Percentiles rank a stretch among this genome's conserved stretches.
Evolutionary conservation across 1,140 invertebrate genomes (phyloP).

Genomic region (Anastatus disparis): DNA sequence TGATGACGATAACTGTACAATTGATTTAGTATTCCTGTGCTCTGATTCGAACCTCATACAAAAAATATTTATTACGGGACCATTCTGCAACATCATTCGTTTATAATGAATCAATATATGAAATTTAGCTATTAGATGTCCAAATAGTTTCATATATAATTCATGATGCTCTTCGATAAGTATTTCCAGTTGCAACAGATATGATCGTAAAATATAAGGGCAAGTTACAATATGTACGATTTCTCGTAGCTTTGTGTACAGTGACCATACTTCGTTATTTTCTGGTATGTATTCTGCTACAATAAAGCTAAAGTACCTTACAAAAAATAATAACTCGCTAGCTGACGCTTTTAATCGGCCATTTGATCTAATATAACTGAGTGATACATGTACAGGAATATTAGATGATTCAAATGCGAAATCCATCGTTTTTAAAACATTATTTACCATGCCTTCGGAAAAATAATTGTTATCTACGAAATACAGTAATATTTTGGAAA

Average conservation of each 20-base stretch:
- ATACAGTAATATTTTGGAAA: constrained; percentile 11
- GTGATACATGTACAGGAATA: background rate
- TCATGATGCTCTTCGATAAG: constrained; percentile 40
- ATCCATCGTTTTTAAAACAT: constrained; percentile 2
- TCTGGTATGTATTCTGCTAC: constrained; percentile 43
- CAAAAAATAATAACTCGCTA: constrained; percentile 46
- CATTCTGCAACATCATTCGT: constrained; percentile 27
- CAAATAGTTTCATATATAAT: constrained; percentile 35
- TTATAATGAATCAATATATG: constrained; percentile 41
- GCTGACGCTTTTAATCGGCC: constrained; percentile 41
- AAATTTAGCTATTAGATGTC: constrained; percentile 33
- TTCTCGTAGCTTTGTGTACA: constrained; percentile 36
- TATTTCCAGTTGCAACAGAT: background rate
- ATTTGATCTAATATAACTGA: constrained; percentile 35
- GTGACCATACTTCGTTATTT: constrained; percentile 40
- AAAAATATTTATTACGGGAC: constrained; percentile 36
- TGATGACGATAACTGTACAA: background rate
- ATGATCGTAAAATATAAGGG: background rate
- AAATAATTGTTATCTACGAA: constrained; percentile 7
- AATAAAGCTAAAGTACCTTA: constrained; percentile 46
- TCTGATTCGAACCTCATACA: constrained; percentile 39
- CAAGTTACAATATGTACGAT: background rate
- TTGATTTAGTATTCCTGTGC: constrained; percentile 37
- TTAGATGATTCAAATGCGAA: constrained; percentile 8
- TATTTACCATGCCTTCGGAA: constrained; percentile 24